Evolutionary conservation across 2,113 vertebrate genomes (phyloP).

Genomic region (Lagenorhynchus albirostris): DNA sequence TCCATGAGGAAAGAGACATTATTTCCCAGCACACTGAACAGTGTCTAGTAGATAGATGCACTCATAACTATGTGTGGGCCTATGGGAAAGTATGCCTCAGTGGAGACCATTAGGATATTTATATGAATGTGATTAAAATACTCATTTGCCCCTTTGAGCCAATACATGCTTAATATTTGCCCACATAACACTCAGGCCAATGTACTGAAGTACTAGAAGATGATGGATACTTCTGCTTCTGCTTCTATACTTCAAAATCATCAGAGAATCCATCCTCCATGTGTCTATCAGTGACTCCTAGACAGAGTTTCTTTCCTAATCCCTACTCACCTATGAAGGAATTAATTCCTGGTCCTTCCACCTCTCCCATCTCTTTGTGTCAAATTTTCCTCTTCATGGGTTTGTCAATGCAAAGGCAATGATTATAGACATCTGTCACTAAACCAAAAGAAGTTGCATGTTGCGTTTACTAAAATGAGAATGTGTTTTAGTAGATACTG

Average conservation of each 20-base stretch:
- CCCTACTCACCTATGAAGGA: background rate
- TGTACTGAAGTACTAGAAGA: background rate
- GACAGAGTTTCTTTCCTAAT: background rate
- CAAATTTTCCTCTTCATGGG: background rate
- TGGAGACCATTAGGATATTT: background rate
- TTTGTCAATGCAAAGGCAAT: background rate
- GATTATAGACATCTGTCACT: background rate
- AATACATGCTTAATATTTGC: background rate
- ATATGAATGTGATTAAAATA: background rate
- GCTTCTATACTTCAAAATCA: background rate
- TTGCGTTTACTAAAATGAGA: background rate
- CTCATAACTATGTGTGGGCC: background rate
- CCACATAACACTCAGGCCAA: background rate
- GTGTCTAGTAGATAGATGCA: background rate
- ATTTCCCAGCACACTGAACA: background rate
- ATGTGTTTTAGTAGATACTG: background rate
- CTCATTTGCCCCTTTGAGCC: background rate
- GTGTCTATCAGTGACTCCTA: background rate
- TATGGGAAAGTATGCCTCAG: background rate
- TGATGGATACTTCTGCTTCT: background rate
- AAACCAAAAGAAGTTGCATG: background rate
- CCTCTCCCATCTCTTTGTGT: background rate
- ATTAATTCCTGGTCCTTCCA: background rate
- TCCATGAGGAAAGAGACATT: background rate
- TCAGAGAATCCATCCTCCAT: background rate